Evolutionary conservation across 2,888 invertebrate species (phyloP).

Genomic region (Hypercompe scribonia): DNA sequence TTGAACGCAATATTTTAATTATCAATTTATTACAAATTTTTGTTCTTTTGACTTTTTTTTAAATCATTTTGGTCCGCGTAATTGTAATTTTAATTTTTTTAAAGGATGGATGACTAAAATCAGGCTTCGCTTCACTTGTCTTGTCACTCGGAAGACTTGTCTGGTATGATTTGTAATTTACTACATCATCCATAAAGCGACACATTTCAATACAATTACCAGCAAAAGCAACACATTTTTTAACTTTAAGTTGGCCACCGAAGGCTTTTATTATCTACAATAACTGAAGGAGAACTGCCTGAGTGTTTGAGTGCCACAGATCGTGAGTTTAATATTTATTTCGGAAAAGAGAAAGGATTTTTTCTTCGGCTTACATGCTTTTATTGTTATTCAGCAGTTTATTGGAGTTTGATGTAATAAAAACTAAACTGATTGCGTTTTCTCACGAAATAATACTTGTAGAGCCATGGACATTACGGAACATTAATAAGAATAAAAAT

Average conservation of each 20-base stretch:
- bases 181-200: neutral
- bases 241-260: neutral
- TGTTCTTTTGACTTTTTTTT: neutral
- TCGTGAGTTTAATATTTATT: conserved; percentile 13
- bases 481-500: neutral
- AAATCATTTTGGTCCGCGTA: neutral
- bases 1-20: no score
- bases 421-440: neutral
- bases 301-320: neutral
- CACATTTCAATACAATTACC: neutral
- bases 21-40: neutral
- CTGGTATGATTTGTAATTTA: neutral
- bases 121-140: neutral
- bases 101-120: neutral
- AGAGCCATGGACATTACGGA: neutral
- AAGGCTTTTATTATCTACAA: neutral
- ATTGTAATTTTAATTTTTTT: neutral
- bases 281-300: no score
- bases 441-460: conserved; percentile 6
- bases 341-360: conserved; percentile 11
- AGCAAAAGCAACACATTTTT: neutral
- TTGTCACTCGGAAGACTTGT: neutral
- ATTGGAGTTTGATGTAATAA: neutral
- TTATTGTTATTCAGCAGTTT: neutral
- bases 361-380: neutral